phyloP scores from a whole-genome alignment of 2,113 vertebrate species.

The Myotis davidii region DNA sequence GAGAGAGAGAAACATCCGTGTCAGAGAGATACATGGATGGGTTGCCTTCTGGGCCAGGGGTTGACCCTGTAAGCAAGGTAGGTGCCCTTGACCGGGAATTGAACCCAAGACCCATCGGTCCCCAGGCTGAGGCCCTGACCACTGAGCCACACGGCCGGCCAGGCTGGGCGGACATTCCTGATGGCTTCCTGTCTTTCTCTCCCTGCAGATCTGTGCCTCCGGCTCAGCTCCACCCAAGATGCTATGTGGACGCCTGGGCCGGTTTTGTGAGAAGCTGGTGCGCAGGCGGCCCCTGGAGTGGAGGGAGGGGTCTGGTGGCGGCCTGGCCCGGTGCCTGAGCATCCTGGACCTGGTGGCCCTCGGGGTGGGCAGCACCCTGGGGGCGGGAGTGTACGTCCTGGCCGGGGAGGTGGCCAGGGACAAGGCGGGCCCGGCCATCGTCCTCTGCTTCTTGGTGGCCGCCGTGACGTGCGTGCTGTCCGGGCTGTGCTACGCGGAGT shows the following conservation, averaged over 20 bases:
- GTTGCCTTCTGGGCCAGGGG: too few species aligned
- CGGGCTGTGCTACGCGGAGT: slow-evolving; percentile 94
- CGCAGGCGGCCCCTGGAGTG: slow-evolving; percentile 85
- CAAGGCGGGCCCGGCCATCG: slow-evolving; percentile 90
- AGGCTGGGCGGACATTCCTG: background rate
- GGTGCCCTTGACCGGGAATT: too few species aligned
- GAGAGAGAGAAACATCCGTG: too few species aligned
- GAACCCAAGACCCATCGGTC: too few species aligned
- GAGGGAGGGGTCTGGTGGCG: slow-evolving; percentile 67
- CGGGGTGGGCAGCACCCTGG: slow-evolving; percentile 93
- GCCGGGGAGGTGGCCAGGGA: slow-evolving; percentile 92
- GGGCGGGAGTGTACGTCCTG: slow-evolving; percentile 93
- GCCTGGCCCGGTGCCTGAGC: slow-evolving; percentile 91
- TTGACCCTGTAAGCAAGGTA: too few species aligned
- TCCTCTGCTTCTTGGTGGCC: slow-evolving; percentile 94
- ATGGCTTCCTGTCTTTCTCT: background rate
- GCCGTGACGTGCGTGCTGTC: slow-evolving; percentile 92
- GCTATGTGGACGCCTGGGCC: slow-evolving; percentile 76
- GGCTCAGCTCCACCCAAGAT: slow-evolving; percentile 70
- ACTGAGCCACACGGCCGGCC: too few species aligned
- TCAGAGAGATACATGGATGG: too few species aligned
- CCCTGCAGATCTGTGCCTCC: background rate
- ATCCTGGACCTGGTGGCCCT: slow-evolving; percentile 92
- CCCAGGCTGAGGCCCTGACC: too few species aligned
- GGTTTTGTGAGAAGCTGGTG: slow-evolving; percentile 87